Percentiles rank a stretch among this genome's conserved stretches.
Conservation (phyloP, 2,113 vertebrate genomes). For the Drymodes brunneopygia region DNA sequence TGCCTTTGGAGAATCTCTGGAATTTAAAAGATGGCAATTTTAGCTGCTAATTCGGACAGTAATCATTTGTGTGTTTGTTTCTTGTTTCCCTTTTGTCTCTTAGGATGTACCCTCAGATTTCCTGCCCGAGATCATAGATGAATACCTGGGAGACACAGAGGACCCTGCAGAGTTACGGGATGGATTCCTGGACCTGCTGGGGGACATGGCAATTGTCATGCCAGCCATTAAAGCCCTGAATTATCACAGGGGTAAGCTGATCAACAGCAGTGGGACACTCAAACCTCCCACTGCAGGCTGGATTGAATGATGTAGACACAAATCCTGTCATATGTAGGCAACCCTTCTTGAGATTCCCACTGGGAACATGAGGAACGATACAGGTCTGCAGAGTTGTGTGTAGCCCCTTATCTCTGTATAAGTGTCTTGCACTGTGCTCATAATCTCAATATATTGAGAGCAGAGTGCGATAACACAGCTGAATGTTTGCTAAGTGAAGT, state of each 20-base stretch:
- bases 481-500: neutral
- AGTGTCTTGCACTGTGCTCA: neutral
- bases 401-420: neutral
- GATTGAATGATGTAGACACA: neutral
- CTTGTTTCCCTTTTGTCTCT: neutral
- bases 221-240: slow-evolving; percentile 71
- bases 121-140: slow-evolving; percentile 29
- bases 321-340: neutral
- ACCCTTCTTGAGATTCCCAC: neutral
- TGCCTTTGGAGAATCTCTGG: neutral
- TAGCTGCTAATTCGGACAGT: neutral
- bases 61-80: neutral
- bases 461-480: neutral
- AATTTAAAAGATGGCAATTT: neutral
- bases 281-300: neutral
- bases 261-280: neutral
- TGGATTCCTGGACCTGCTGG: slow-evolving; percentile 69
- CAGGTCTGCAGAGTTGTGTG: neutral
- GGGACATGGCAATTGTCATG: slow-evolving; percentile 67
- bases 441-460: neutral
- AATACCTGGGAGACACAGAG: slow-evolving; percentile 70
- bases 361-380: neutral
- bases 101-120: slow-evolving; percentile 3
- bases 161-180: slow-evolving; percentile 67
- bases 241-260: slow-evolving; percentile 74